A percentile compares a stretch with the other conserved stretches of the same genome.
These are phyloP conservation scores for Allobates femoralis DNA, from an alignment of 2,797 vertebrate species.

Conservation along the genomic window DNA sequence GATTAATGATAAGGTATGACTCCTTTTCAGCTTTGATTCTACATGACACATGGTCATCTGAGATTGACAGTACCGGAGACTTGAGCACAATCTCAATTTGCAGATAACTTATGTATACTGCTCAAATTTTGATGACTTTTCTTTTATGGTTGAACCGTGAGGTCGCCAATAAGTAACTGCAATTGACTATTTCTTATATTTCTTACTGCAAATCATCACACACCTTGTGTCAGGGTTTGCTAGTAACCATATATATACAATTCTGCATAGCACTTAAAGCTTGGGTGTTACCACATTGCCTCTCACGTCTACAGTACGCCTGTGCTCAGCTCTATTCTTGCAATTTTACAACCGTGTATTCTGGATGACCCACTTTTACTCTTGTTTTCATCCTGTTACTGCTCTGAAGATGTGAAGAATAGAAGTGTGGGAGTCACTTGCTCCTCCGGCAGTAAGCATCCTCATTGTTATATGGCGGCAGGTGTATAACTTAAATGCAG, in stretches of 20 bases:
- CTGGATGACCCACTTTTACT: slow-evolving; percentile 25
- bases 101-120: too few relatives aligned
- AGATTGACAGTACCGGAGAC: too few relatives aligned
- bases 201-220: too few relatives aligned
- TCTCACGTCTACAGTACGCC: not conserved
- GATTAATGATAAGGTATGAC: too few relatives aligned
- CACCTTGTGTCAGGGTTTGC: not conserved
- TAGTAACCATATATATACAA: not conserved
- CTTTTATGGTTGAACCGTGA: too few relatives aligned
- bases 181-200: too few relatives aligned
- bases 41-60: not conserved
- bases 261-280: not conserved
- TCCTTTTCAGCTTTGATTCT: not conserved
- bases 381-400: slow-evolving; percentile 34
- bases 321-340: not conserved
- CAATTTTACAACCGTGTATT: not conserved
- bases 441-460: not conserved
- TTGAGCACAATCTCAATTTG: too few relatives aligned
- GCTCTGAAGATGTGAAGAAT: slow-evolving; percentile 31
- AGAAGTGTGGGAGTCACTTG: slow-evolving; percentile 26
- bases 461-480: slow-evolving; percentile 32
- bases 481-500: not conserved
- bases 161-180: too few relatives aligned
- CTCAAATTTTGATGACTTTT: too few relatives aligned
- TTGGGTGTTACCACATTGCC: not conserved